Conservation (phyloP, 2,797 vertebrate species). For the Dipus sagitta region DNA sequence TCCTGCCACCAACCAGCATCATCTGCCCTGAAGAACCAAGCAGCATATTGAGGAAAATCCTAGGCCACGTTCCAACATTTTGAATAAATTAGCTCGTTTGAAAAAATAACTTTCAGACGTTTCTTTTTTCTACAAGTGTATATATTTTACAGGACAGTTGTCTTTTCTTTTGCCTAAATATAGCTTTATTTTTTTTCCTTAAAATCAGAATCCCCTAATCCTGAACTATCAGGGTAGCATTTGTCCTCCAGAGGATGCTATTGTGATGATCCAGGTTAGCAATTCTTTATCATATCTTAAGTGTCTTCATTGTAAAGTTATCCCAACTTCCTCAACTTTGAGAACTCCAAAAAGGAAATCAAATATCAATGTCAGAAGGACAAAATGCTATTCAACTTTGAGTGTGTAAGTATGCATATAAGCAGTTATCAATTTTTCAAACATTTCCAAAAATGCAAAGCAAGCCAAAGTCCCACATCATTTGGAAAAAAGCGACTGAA, state of each 20-base stretch:
- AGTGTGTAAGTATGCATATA: neutral
- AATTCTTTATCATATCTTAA: conserved; percentile 31
- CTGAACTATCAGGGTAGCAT: conserved; percentile 4
- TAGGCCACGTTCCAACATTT: conserved; percentile 27
- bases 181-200: neutral
- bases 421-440: conserved; percentile 27
- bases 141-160: conserved; percentile 5
- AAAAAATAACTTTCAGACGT: neutral
- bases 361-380: neutral
- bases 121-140: conserved; percentile 57
- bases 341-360: conserved; percentile 49
- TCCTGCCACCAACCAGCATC: conserved; percentile 41
- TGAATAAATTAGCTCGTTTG: conserved; percentile 25
- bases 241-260: neutral
- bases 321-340: neutral
- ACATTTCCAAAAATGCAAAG: conserved; percentile 37
- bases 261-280: conserved; percentile 51
- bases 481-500: conserved; percentile 4
- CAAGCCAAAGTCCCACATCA: neutral
- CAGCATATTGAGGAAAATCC: conserved; percentile 71
- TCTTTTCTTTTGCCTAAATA: conserved; percentile 26
- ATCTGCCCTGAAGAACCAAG: conserved; percentile 74
- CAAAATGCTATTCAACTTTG: conserved; percentile 34
- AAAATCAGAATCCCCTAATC: conserved; percentile 20
- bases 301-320: conserved; percentile 32